These are phyloP conservation scores for Pionites leucogaster DNA, from an alignment of 2,113 vertebrate genomes.

Conservation along the genomic window DNA sequence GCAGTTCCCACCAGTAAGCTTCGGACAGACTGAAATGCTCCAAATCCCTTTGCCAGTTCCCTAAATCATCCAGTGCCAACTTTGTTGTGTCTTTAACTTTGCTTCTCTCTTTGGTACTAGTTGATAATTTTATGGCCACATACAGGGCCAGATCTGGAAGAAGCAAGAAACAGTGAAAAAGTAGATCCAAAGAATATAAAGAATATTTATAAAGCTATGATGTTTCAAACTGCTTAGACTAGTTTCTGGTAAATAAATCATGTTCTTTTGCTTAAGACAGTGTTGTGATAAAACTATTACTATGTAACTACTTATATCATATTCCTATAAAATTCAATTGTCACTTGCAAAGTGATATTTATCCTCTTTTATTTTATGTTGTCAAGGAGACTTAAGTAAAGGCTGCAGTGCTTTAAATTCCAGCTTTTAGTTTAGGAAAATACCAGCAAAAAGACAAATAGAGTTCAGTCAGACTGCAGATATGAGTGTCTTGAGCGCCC, in stretches of 20 bases:
- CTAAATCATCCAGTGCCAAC: background rate
- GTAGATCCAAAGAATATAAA: background rate
- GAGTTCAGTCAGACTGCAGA: slow-evolving; percentile 33
- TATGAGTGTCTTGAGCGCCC: background rate
- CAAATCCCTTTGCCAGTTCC: background rate
- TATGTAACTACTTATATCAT: background rate
- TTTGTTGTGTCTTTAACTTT: background rate
- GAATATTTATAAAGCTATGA: background rate
- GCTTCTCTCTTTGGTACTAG: background rate
- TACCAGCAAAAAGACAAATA: slow-evolving; percentile 6
- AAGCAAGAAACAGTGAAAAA: background rate
- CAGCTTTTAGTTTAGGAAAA: background rate
- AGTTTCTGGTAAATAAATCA: background rate
- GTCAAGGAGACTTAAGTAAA: background rate
- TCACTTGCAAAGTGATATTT: background rate
- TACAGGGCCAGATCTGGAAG: background rate
- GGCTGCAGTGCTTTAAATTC: background rate
- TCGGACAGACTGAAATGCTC: background rate
- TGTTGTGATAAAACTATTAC: background rate
- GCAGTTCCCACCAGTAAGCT: background rate
- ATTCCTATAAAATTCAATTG: background rate
- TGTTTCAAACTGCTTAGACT: background rate
- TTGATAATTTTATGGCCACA: background rate
- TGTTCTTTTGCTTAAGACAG: background rate
- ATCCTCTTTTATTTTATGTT: background rate